Evolutionary conservation across 2,888 invertebrate genomes (phyloP).

Genomic region (Cephus rjabovi): DNA sequence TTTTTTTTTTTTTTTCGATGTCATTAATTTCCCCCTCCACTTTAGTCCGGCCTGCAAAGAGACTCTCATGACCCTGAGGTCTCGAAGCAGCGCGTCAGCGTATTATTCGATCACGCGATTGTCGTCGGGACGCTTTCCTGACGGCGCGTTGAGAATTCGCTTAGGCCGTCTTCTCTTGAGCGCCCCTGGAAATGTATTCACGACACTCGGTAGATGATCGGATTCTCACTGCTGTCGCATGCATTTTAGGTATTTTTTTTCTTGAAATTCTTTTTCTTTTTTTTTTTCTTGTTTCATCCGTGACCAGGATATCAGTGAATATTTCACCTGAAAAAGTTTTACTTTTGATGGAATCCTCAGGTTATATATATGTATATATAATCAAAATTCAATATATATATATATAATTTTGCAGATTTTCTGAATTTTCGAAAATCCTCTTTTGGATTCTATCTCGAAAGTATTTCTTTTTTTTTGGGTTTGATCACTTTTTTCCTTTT

Average conservation of each 20-base stretch:
- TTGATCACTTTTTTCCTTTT: background rate
- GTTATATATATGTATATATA: conserved; percentile 3
- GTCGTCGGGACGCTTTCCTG: background rate
- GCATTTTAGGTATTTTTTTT: background rate
- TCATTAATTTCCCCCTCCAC: background rate
- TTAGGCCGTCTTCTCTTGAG: background rate
- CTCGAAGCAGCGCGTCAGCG: background rate
- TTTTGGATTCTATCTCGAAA: conserved; percentile 22
- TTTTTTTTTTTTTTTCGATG: background rate
- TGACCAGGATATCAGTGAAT: background rate
- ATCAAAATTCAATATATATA: background rate
- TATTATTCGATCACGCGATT: background rate
- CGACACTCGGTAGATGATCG: background rate
- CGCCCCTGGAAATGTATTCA: background rate
- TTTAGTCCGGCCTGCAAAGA: background rate
- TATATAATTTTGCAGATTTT: conserved; percentile 11
- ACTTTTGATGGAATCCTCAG: background rate
- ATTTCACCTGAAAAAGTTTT: background rate
- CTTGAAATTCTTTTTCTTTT: background rate
- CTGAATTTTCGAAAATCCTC: conserved; percentile 14
- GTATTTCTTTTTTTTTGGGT: background rate
- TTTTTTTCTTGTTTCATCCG: background rate
- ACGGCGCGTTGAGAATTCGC: background rate
- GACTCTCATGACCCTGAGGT: background rate
- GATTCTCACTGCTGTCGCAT: background rate